Evolutionary conservation across 2,797 vertebrate species (phyloP), one percentile per base, ranked within the genome.

Genomic region (Distichodus sexfasciatus): DNA sequence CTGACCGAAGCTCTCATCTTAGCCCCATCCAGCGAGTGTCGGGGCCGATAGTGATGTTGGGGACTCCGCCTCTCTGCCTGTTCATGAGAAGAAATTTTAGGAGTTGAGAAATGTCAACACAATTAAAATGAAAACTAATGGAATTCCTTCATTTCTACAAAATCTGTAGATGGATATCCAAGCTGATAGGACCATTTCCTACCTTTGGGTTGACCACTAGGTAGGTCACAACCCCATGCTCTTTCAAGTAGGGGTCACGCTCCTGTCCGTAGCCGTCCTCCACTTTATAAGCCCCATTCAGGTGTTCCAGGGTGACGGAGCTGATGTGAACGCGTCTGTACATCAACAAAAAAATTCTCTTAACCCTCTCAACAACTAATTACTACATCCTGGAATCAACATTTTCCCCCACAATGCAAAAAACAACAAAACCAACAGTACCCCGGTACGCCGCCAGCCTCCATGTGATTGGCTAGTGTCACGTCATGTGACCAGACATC

Each of bases 401-500:
- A n/a, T n/a, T n/a, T 24, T 19, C 19, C 9, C 19, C 9, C 12
- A 47, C 19, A 36, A 40, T 21, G 5, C 15, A 21, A 0, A 43
- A 43, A 29, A 0, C 38, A 8, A 4, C 43, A 41, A 61, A 26
- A 4, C 0, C 10, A 17, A 28, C 29, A 65, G 2, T 90, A 99
- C 97, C 97, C 96, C 0, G 97, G 97, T 50, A 99, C 92, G 36
- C 97, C 97, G 64, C 97, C 97, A 35, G 97, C 95, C 83, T 99
- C 97, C 97, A 99, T 98, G 78, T 99, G 95, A 83, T 99, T 99
- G 83, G 97, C 97, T 51, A 98, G 81, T 2, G 97, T 99, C 11
- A 99, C 97, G 0, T 99, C 97, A 17, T 99, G 97, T 28, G 97
- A 99, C 97, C 97, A 99, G 43, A 99, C 97, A 3, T 99, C 97